Evolutionary conservation across 2,797 vertebrate genomes (phyloP), one percentile per base, ranked within the genome.

Genomic region (Hirundo rustica): DNA sequence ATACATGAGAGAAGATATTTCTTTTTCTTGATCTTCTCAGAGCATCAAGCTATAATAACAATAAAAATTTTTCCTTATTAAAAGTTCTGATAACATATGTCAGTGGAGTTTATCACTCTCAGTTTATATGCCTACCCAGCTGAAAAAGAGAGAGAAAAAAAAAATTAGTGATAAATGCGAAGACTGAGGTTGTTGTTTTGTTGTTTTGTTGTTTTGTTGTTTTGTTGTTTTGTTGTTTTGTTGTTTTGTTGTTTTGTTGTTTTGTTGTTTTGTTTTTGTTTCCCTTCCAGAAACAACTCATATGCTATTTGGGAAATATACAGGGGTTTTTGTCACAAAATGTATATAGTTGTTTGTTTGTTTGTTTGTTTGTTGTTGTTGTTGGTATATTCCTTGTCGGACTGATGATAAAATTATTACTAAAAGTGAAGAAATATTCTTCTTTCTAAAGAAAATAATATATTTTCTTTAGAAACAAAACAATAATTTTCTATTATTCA

Each of bases 141-240:
- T 81, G 40, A 83, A 92, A 83, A 89, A 70, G 14, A 38, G 36
- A 36, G 38, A 12, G 38, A 65, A 65, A 44, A 71, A 36, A 58
- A 17, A 19, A 0, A 0, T 22, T 27, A 40, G 34, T 55, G 3
- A 34, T 30, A 5, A 58, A 27, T 40, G 6, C 2, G 36, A 30
- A 70, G 3, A 30, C 11, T 42, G 40, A 16, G 5, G 4, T 4
- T 3, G 0, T 1, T 3, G 13, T 27, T 34, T 44, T 18, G 2
- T 36, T 53, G 22, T 64, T 40, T n/a, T 27, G 11, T 60, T n/a
- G 15, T 2, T 38, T 51, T 16, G 18, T 38, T 11, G 4, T n/a
- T 55, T 21, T 13, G 19, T 9, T n/a, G 12, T 22, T 16, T 45
- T 21, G 6, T 23, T 15, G 3, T 30, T 60, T 10, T 58, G 15